phyloP scores from a whole-genome alignment of 2,113 vertebrate genomes.

The Aramus guarauna region DNA sequence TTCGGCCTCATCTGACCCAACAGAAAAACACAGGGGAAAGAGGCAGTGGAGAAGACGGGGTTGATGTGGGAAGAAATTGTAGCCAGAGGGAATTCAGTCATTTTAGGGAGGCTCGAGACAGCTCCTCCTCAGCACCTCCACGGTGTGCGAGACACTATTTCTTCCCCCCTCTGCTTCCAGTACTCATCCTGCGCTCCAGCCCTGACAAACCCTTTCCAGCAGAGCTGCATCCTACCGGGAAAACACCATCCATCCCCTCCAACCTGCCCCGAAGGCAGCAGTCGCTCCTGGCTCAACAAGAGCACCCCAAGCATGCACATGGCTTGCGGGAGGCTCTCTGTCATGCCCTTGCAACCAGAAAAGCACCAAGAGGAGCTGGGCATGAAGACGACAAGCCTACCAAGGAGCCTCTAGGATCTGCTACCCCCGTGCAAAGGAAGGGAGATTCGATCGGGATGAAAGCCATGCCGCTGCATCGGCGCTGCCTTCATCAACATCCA shows the following conservation, averaged over 20 bases:
- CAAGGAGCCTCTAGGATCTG: background rate
- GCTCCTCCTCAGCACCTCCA: background rate
- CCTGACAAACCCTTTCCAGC: background rate
- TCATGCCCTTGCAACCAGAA: background rate
- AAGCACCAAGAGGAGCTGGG: background rate
- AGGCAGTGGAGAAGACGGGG: background rate
- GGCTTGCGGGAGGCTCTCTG: background rate
- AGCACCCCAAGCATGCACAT: background rate
- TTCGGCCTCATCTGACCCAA: background rate
- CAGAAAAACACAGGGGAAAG: background rate
- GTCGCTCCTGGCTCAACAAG: background rate
- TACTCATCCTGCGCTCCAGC: background rate
- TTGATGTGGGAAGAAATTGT: background rate
- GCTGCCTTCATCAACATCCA: accelerated
- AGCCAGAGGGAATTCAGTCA: background rate
- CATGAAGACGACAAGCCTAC: background rate
- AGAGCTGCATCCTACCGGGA: background rate
- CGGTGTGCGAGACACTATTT: background rate
- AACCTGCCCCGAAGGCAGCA: background rate
- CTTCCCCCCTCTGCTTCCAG: background rate
- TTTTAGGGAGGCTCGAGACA: background rate
- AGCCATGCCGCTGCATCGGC: background rate
- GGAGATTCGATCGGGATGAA: background rate
- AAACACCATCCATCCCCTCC: background rate
- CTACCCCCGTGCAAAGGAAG: accelerated